These are phyloP conservation scores for Tromatobia lineatoria DNA, from an alignment of 2,888 invertebrate species.

Conservation along the genomic window DNA sequence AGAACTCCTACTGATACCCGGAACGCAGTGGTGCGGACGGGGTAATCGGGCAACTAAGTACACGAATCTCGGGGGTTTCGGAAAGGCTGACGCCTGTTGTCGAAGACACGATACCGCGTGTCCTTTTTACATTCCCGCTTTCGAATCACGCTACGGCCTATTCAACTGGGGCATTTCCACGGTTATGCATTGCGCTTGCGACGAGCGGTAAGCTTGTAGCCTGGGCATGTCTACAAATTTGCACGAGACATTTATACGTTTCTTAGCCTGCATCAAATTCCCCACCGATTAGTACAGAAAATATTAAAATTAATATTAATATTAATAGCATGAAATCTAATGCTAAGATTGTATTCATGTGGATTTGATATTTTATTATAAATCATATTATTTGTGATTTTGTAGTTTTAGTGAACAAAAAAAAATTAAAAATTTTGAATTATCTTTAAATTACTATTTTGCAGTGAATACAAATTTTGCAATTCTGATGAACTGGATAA, in stretches of 20 bases:
- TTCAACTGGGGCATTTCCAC: constrained; percentile 97
- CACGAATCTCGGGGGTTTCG: constrained; percentile 94
- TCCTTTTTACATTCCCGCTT: constrained; percentile 93
- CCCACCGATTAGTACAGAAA: background rate
- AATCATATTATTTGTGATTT: too few relatives aligned
- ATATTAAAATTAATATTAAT: too few relatives aligned
- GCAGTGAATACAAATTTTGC: too few relatives aligned
- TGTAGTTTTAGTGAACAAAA: too few relatives aligned
- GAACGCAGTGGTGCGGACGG: constrained; percentile 97
- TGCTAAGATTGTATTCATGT: background rate
- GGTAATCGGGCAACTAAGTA: constrained; percentile 93
- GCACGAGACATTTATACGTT: constrained; percentile 27
- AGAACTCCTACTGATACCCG: constrained; percentile 93
- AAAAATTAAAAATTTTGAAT: too few relatives aligned
- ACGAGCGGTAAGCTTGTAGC: constrained; percentile 90
- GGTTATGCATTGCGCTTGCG: constrained; percentile 96
- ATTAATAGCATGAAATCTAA: background rate
- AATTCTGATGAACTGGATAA: too few relatives aligned
- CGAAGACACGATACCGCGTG: constrained; percentile 95
- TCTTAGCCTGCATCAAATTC: background rate
- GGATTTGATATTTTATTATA: too few relatives aligned
- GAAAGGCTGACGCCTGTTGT: constrained; percentile 93
- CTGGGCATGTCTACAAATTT: constrained; percentile 3
- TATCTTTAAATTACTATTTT: too few relatives aligned
- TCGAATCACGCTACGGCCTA: constrained; percentile 93